Evolutionary conservation across 23 tunicate genomes (phyloP), one percentile per base, ranked within the genome.

Genomic region (Corella eumyota): DNA sequence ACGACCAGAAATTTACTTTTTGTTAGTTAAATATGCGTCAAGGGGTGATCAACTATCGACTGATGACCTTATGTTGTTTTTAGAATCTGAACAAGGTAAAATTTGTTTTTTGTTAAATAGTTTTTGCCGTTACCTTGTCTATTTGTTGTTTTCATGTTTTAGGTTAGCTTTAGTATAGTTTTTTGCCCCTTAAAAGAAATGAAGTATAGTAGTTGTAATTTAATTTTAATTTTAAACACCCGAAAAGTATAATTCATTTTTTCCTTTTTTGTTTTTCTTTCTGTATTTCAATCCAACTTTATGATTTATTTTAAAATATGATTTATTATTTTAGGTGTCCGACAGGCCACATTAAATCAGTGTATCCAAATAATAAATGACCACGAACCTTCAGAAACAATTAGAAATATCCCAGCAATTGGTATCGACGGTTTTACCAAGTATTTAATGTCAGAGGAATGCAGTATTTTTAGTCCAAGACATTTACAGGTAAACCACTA

Each of bases 371-470:
- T 92, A 28, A 76, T 92, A 27, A 58, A 75, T 34, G 70, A 60
- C 6, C 66, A 28, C 61, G 98, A 92, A 56, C 98, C 98, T 3
- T 70, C 82, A 2, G 66, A 62, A 32, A 66, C 64, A 6, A 24
- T 77, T 38, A 70, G 58, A 56, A 73, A 56, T 33, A 67, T 81
- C 1, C 86, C 91, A 27, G 92, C 92, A 3, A 60, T 92, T 46
- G 98, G 98, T 26, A 92, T 92, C 53, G 93, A 92, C 36, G 98
- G 98, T 5, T 92, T 92, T 65, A 92, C 98, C 33, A 83, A 76
- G 55, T 93, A 83, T 60, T 69, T 93, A 30, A 79, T 69, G 62
- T 93, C 95, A 6, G 81, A 71, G 19, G 58, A 66, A 20, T 93
- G 99, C 49, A 31, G 65, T 30, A 52, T 93, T 28, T 74, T 85